phyloP scores from a whole-genome alignment of 2,797 vertebrate species.

The Danio tinwini region DNA sequence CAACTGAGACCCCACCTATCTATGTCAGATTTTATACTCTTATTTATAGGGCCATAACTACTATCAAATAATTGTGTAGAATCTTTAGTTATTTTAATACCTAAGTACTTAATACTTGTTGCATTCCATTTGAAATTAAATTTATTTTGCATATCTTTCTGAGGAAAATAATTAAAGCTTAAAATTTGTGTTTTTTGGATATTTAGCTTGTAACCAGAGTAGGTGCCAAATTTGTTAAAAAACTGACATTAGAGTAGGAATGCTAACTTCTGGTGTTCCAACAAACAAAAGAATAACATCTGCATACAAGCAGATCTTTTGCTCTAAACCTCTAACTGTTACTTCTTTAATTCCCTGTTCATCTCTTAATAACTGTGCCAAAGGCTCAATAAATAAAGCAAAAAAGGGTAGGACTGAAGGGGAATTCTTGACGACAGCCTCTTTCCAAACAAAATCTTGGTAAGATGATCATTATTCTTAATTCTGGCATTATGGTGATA shows the following conservation, averaged over 20 bases:
- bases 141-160: no score
- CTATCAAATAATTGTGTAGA: no score
- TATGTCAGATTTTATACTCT: no score
- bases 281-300: background rate
- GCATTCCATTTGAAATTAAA: no score
- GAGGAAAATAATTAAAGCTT: background rate
- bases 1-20: no score
- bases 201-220: constrained; percentile 12
- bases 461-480: background rate
- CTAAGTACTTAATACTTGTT: no score
- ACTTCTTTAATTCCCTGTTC: background rate
- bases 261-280: background rate
- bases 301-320: constrained; percentile 2
- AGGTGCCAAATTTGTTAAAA: background rate
- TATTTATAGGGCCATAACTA: no score
- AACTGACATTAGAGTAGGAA: background rate
- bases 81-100: no score
- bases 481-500: constrained; percentile 2
- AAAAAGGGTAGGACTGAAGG: background rate
- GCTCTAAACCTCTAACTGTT: background rate
- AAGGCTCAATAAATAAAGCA: background rate
- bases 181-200: background rate
- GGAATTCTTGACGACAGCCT: background rate
- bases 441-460: no score
- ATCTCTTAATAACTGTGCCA: background rate